Percentiles rank a stretch among this genome's conserved stretches.
These are phyloP conservation scores for Zosterops lateralis DNA, from an alignment of 2,113 vertebrate genomes.

Conservation along the genomic window DNA sequence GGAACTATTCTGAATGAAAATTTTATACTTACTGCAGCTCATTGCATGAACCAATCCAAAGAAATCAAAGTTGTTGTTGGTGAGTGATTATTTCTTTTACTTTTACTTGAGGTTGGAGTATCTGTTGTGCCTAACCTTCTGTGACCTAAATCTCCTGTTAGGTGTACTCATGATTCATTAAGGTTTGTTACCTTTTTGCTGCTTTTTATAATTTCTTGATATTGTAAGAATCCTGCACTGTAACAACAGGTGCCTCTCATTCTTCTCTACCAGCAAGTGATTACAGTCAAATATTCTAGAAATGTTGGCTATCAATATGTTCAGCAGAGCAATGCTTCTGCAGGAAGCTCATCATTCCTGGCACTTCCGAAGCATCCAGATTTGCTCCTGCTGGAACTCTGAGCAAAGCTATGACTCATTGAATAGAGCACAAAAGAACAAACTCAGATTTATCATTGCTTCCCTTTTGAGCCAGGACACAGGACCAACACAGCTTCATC, in stretches of 20 bases:
- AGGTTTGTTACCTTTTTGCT: not conserved
- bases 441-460: not conserved
- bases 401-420: not conserved
- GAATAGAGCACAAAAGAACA: not conserved
- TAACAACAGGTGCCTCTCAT: not conserved
- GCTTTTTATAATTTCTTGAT: not conserved
- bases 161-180: not conserved
- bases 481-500: not conserved
- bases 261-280: not conserved
- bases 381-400: not conserved
- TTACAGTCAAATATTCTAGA: not conserved
- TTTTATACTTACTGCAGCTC: constrained; percentile 87
- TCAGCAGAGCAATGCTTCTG: not conserved
- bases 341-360: not conserved
- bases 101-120: not conserved
- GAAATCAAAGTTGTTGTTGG: constrained; percentile 82
- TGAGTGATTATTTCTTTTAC: constrained; percentile 57
- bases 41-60: constrained; percentile 84
- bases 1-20: constrained; percentile 86
- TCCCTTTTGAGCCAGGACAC: not conserved
- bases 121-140: not conserved
- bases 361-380: not conserved
- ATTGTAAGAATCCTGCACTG: not conserved
- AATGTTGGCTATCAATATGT: not conserved
- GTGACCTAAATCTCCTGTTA: not conserved